Base-by-base conservation (phyloP, 2,888 invertebrate genomes). In the Tetranychus truncatus region DNA sequence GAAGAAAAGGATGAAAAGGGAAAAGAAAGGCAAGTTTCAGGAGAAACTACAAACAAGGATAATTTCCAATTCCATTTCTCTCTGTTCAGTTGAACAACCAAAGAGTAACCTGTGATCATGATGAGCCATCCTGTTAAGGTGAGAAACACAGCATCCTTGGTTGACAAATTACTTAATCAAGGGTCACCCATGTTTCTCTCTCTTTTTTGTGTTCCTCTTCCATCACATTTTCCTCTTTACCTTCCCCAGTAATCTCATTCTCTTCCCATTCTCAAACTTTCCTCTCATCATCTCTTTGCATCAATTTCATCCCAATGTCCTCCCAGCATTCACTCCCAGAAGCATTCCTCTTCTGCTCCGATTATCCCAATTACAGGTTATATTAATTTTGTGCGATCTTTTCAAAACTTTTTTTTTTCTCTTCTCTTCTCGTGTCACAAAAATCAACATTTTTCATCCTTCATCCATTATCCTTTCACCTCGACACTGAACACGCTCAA, bases 141-240 rank as follows among this genome's bases (percentile, higher is more conserved):
- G 55, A 55, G 55, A 55, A 55, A 15, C 55, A 55, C 55, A 55
- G 55, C 9, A 55, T 55, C 55, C 55, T 55, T 15, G 6, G 9
- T 55, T 55, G 55, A 55, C 55, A 55, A 55, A 55, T 55, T 55
- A 55, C 55, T 55, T 55, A 55, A 55, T 55, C 55, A 55, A 55
- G 55, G 55, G 55, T 55, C 55, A 55, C 15, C 55, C 15, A 55
- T 55, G 55, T 55, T 55, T 55, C 55, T 55, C 55, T 55, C 15
- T 15, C 9, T 9, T 15, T 55, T 55, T 55, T 55, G 9, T 7
- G 9, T 55, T 55, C 55, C 15, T 55, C 55, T 55, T 34, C 34
- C 34, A 34, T 34, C 34, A 34, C 34, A 55, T 55, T 55, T 55
- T 55, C 15, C 55, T 55, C 55, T 15, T 55, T 34, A 34, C 34